phyloP scores from a whole-genome alignment of 2,797 vertebrate species.

The Poeciliopsis paucimaculata region DNA sequence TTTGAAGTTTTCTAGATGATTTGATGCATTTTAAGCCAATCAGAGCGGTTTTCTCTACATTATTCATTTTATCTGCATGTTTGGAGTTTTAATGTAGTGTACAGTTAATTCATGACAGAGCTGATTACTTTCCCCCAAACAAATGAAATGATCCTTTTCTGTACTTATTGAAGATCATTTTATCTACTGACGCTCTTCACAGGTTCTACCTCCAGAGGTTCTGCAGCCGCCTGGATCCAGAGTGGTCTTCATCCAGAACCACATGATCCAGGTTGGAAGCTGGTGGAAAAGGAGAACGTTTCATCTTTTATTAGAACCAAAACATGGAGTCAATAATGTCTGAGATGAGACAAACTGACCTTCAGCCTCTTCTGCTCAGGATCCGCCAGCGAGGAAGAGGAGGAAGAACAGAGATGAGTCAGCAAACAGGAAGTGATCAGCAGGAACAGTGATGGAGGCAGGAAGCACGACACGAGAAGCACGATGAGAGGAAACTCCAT shows the following conservation, averaged over 20 bases:
- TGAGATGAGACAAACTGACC: constrained; percentile 45
- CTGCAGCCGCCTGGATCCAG: constrained; percentile 90
- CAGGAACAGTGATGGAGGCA: constrained; percentile 55
- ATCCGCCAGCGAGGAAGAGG: constrained; percentile 10
- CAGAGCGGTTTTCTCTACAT: too few relatives aligned
- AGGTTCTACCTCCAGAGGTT: constrained; percentile 90
- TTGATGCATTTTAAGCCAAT: too few relatives aligned
- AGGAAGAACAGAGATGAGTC: constrained; percentile 62
- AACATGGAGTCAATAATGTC: not conserved
- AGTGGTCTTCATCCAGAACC: constrained; percentile 92
- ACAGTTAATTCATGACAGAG: too few relatives aligned
- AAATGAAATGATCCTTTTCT: too few relatives aligned
- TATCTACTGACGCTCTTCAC: too few relatives aligned
- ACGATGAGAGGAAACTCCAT: constrained; percentile 61
- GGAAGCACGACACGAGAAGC: constrained; percentile 58
- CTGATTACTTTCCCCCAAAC: too few relatives aligned
- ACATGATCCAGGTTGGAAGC: constrained; percentile 92
- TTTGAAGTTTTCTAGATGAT: too few relatives aligned
- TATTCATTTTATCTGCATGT: too few relatives aligned
- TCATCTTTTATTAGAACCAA: not conserved
- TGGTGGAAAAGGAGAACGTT: constrained; percentile 37
- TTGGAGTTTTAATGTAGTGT: too few relatives aligned
- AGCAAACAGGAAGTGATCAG: not conserved
- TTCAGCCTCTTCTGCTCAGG: constrained; percentile 88
- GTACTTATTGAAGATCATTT: too few relatives aligned